A percentile compares a stretch with the other conserved stretches of the same genome.
Conservation (phyloP, 2,113 vertebrate genomes). For the Heptranchias perlo region DNA sequence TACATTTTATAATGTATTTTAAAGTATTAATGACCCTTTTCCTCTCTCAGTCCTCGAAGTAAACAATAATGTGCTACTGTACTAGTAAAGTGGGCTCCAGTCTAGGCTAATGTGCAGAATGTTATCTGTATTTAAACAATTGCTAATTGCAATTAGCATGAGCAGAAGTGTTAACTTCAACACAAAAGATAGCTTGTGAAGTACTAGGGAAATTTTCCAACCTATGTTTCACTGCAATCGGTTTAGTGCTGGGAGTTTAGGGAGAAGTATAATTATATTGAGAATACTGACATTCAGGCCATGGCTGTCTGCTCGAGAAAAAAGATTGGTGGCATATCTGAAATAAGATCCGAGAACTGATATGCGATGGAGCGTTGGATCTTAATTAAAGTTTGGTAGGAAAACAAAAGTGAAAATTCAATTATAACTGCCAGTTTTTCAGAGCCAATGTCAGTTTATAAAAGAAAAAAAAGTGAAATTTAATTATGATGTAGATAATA, state of each 20-base stretch:
- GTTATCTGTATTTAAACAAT: background rate
- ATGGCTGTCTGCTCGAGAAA: background rate
- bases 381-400: slow-evolving; percentile 1
- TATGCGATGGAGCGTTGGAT: background rate
- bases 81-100: background rate
- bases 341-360: slow-evolving; percentile 2
- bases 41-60: too few relatives aligned
- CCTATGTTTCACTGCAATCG: background rate
- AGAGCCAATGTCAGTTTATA: background rate
- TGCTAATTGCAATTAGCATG: background rate
- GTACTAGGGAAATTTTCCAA: background rate
- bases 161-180: background rate
- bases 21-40: background rate
- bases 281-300: background rate
- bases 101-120: background rate
- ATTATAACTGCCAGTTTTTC: background rate
- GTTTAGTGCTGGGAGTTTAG: background rate
- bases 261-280: background rate
- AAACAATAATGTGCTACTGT: background rate
- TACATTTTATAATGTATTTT: background rate
- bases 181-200: background rate
- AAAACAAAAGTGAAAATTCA: slow-evolving; percentile 26
- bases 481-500: background rate
- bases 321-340: background rate
- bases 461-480: slow-evolving; percentile 11